These are phyloP conservation scores for Dasypus novemcinctus DNA, from an alignment of 2,113 vertebrate species.

Conservation along the genomic window DNA sequence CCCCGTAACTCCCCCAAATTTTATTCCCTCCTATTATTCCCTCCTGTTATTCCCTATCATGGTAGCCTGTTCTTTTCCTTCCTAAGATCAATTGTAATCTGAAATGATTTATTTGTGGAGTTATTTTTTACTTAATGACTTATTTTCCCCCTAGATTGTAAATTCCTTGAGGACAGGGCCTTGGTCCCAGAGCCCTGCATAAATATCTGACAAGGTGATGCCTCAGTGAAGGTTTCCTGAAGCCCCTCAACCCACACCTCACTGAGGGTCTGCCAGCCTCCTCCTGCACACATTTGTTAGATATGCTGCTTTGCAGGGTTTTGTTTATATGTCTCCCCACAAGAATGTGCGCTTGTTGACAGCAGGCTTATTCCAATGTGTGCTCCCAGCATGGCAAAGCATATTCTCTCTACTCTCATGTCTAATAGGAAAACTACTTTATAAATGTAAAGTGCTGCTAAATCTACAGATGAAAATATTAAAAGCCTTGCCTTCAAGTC, in stretches of 20 bases:
- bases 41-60: not conserved
- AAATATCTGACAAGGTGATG: not conserved
- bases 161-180: not conserved
- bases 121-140: not conserved
- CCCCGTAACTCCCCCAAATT: not conserved
- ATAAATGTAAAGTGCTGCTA: not conserved
- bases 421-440: not conserved
- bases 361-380: not conserved
- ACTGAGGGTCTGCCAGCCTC: not conserved
- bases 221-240: not conserved
- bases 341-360: not conserved
- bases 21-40: not conserved
- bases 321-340: not conserved
- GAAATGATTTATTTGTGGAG: not conserved
- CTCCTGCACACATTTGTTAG: accelerated
- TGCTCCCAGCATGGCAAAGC: not conserved
- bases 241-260: not conserved
- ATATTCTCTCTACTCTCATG: no score
- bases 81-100: not conserved
- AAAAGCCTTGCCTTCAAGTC: not conserved
- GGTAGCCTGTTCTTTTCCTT: not conserved
- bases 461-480: not conserved
- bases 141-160: not conserved
- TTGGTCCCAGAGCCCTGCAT: not conserved
- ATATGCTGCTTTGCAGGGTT: not conserved